Percentiles rank a stretch among this genome's conserved stretches.
phyloP scores from a whole-genome alignment of 2,113 vertebrate genomes.

The Chaenogobius annularis region DNA sequence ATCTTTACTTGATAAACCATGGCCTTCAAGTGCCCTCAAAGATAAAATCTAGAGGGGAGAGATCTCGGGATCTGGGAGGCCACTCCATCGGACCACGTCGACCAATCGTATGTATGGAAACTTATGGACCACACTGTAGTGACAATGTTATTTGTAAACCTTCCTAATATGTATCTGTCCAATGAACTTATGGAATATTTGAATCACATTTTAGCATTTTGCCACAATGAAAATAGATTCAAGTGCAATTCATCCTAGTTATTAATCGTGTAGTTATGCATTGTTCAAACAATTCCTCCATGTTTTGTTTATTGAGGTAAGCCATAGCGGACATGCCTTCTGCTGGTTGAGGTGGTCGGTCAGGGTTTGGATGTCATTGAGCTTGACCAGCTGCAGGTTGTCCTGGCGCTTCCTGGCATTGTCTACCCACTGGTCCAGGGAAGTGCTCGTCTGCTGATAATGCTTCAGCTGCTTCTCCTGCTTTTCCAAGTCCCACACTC shows the following conservation, averaged over 20 bases:
- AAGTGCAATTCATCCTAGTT: background rate
- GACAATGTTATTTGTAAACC: too few relatives aligned
- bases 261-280: background rate
- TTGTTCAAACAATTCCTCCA: background rate
- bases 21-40: too few relatives aligned
- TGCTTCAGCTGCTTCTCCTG: slow-evolving; percentile 88
- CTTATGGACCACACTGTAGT: too few relatives aligned
- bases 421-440: slow-evolving; percentile 86
- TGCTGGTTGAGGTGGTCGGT: slow-evolving; percentile 89
- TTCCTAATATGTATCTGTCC: too few relatives aligned
- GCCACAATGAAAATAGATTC: background rate
- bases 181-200: too few relatives aligned
- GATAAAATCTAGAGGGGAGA: too few relatives aligned
- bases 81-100: too few relatives aligned
- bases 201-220: background rate
- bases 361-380: slow-evolving; percentile 81
- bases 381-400: slow-evolving; percentile 80
- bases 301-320: background rate
- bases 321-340: slow-evolving; percentile 79
- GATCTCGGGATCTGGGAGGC: too few relatives aligned
- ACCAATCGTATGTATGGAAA: too few relatives aligned
- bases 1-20: too few relatives aligned
- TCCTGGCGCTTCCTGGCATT: slow-evolving; percentile 89
- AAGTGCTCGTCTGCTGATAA: slow-evolving; percentile 84
- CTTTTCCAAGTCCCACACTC: slow-evolving; percentile 91